Evolutionary conservation across 2,113 vertebrate genomes (phyloP).

Genomic region (Sceloporus tristichus): DNA sequence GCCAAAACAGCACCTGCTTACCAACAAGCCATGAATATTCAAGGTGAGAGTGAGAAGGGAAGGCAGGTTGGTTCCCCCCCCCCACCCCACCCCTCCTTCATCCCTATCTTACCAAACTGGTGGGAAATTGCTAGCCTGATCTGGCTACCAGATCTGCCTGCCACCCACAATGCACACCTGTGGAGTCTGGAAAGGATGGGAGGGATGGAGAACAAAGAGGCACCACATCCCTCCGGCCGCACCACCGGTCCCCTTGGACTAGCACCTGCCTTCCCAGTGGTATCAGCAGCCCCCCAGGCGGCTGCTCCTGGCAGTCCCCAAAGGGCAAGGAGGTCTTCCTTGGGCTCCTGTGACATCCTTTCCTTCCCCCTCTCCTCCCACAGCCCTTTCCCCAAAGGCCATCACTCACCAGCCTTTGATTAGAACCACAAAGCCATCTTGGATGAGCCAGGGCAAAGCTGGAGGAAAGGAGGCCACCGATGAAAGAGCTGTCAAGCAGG

Average conservation of each 20-base stretch:
- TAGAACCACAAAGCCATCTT: slow-evolving; percentile 74
- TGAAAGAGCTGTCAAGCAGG: slow-evolving; percentile 78
- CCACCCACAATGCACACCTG: slow-evolving; percentile 34
- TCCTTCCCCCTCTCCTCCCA: slow-evolving; percentile 20
- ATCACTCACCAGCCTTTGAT: slow-evolving; percentile 79
- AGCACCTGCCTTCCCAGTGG: accelerated
- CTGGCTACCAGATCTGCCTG: not conserved
- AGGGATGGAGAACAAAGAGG: slow-evolving; percentile 26
- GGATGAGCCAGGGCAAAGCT: slow-evolving; percentile 65
- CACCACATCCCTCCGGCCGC: not conserved
- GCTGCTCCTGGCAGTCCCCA: accelerated
- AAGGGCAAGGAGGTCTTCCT: accelerated
- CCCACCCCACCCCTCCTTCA: not conserved
- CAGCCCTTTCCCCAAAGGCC: not conserved
- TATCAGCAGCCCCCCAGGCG: accelerated
- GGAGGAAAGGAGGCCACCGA: slow-evolving; percentile 71
- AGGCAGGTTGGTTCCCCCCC: not conserved
- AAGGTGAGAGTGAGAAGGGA: not conserved
- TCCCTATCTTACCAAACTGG: not conserved
- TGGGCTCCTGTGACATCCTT: not conserved
- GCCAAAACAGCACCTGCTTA: not conserved
- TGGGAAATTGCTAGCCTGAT: slow-evolving; percentile 13
- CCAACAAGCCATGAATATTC: not conserved
- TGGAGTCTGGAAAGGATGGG: not conserved
- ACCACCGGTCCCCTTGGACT: not conserved